Evolutionary conservation across 30 jellyfish, hydroid and myxozoan species (phyloP).

Genomic region (Hydractinia symbiolongicarpus): DNA sequence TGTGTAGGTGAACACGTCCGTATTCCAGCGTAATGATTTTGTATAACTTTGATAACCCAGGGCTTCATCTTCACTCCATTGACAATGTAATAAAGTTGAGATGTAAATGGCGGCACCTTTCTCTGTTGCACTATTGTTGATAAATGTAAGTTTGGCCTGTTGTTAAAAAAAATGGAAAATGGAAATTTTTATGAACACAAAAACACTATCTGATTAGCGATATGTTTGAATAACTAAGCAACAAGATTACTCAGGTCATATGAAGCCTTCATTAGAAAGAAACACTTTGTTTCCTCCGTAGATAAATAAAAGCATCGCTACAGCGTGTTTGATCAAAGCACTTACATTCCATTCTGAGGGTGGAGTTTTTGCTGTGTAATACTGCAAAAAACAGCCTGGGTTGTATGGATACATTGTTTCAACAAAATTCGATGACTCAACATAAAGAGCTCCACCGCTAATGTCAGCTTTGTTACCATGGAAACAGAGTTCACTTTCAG

Average conservation of each 20-base stretch:
- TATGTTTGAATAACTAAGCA: too few species aligned
- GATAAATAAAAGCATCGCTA: background rate
- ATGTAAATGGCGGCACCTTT: conserved; percentile 56
- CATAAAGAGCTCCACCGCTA: conserved; percentile 55
- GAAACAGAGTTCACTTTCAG: conserved; percentile 33
- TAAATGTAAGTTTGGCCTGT: conserved; percentile 37
- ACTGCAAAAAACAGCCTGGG: conserved; percentile 60
- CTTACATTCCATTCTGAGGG: conserved; percentile 56
- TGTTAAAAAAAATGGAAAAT: background rate
- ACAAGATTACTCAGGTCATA: too few species aligned
- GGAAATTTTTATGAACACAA: background rate
- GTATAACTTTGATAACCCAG: conserved; percentile 1
- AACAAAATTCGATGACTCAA: conserved; percentile 35
- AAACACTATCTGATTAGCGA: too few species aligned
- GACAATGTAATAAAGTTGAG: conserved; percentile 42
- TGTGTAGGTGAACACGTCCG: background rate
- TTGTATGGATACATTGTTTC: conserved; percentile 57
- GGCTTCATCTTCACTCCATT: conserved; percentile 39
- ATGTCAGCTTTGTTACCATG: conserved; percentile 42
- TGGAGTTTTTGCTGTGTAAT: conserved; percentile 38
- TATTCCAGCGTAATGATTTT: background rate
- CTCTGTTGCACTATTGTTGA: conserved; percentile 47
- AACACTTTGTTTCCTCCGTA: background rate
- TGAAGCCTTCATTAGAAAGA: too few species aligned
- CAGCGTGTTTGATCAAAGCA: background rate